These are phyloP conservation scores for Brachionus plicatilis DNA, from an alignment of 1,140 invertebrate genomes.

Conservation along the genomic window DNA sequence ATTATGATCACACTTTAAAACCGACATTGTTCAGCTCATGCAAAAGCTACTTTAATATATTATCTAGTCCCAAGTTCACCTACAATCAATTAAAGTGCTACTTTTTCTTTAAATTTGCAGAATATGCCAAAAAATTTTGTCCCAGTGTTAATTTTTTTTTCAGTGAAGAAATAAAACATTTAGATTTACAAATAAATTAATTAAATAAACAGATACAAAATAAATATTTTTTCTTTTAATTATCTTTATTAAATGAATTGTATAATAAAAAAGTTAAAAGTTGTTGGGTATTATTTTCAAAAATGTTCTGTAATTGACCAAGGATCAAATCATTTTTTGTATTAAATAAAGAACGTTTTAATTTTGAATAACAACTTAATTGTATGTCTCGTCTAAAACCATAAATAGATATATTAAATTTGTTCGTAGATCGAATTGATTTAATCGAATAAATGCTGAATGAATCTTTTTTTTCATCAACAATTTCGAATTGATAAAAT, in stretches of 20 bases:
- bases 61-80: not conserved
- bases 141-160: not conserved
- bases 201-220: not conserved
- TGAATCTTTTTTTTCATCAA: slow-evolving; percentile 4
- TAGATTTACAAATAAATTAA: not conserved
- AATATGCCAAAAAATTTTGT: not conserved
- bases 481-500: slow-evolving; percentile 25
- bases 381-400: not conserved
- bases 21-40: not conserved
- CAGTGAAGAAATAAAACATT: not conserved
- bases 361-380: not conserved
- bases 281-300: not conserved
- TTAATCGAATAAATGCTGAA: slow-evolving; percentile 12
- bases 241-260: not conserved
- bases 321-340: not conserved
- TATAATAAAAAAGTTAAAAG: not conserved
- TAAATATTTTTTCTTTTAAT: not conserved
- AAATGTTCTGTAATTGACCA: not conserved
- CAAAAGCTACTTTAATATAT: not conserved
- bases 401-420: slow-evolving; percentile 2
- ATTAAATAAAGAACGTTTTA: not conserved
- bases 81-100: not conserved
- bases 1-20: not conserved
- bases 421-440: not conserved
- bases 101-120: slow-evolving; percentile 8